A percentile compares a stretch with the other conserved stretches of the same genome.
Evolutionary conservation across 1,140 invertebrate genomes (phyloP).

Genomic region (Scaptomyza hsui): DNA sequence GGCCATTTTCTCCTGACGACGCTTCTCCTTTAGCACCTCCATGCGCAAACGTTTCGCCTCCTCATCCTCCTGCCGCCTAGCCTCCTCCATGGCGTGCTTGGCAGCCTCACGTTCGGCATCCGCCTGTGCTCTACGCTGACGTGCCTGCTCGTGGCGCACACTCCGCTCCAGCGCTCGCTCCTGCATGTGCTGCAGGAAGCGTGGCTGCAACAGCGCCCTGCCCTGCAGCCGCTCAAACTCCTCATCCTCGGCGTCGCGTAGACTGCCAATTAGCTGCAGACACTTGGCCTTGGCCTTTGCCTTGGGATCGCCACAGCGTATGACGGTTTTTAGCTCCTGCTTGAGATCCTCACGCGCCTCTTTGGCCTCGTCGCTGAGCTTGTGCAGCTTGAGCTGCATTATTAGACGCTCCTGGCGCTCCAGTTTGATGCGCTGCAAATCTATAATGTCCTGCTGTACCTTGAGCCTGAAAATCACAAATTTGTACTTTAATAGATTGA

Average conservation of each 20-base stretch:
- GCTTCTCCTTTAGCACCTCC: slow-evolving; percentile 86
- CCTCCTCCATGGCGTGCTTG: slow-evolving; percentile 85
- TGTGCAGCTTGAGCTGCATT: slow-evolving; percentile 87
- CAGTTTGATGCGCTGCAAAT: slow-evolving; percentile 86
- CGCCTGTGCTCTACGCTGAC: slow-evolving; percentile 86
- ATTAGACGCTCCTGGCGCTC: slow-evolving; percentile 87
- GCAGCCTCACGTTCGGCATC: slow-evolving; percentile 86
- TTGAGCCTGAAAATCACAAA: slow-evolving; percentile 84
- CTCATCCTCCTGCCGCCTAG: slow-evolving; percentile 85
- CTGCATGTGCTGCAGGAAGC: slow-evolving; percentile 88
- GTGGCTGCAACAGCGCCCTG: slow-evolving; percentile 86
- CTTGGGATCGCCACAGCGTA: slow-evolving; percentile 85
- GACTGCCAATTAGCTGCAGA: slow-evolving; percentile 85
- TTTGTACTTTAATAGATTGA: neutral
- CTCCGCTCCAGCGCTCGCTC: slow-evolving; percentile 86
- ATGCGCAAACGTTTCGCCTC: slow-evolving; percentile 86
- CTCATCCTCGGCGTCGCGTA: slow-evolving; percentile 79
- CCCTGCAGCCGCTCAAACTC: slow-evolving; percentile 83
- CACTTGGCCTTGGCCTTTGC: slow-evolving; percentile 86
- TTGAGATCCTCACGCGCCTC: slow-evolving; percentile 86
- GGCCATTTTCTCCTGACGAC: slow-evolving; percentile 86
- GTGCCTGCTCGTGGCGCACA: slow-evolving; percentile 86
- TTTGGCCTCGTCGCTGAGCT: slow-evolving; percentile 86
- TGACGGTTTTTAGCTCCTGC: slow-evolving; percentile 86
- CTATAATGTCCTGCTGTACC: slow-evolving; percentile 87